These are phyloP conservation scores for Orientallactaga sibirica DNA, from an alignment of 2,797 vertebrate species.

Conservation along the genomic window DNA sequence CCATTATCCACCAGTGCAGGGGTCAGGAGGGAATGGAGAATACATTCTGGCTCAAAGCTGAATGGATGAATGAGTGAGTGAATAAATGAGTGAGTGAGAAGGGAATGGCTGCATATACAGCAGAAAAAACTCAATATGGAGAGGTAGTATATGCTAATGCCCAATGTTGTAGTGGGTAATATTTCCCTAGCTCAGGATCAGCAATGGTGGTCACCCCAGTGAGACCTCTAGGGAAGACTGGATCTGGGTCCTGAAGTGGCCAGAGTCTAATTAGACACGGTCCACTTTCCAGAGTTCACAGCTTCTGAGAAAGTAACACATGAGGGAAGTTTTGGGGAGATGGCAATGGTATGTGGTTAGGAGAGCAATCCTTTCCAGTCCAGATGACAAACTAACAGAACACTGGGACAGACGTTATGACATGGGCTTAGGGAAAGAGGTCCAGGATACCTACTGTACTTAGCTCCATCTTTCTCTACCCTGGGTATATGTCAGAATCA, in stretches of 20 bases:
- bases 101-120: not conserved
- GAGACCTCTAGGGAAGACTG: not conserved
- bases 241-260: not conserved
- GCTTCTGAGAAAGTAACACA: not conserved
- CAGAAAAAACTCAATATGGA: not conserved
- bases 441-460: not conserved
- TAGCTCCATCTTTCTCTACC: not conserved
- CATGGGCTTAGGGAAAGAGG: not conserved
- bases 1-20: not conserved
- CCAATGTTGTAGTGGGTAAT: no score
- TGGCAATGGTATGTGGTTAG: no score
- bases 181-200: not conserved
- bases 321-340: no score
- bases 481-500: not conserved
- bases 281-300: fast-evolving
- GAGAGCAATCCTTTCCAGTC: not conserved
- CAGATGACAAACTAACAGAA: not conserved
- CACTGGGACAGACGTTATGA: not conserved
- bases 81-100: no score
- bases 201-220: not conserved
- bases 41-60: not conserved
- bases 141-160: not conserved
- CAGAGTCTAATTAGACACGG: not conserved
- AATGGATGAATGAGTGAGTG: not conserved
- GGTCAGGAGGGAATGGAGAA: not conserved